phyloP scores from a whole-genome alignment of 2,888 invertebrate genomes.

The Dryobota labecula region DNA sequence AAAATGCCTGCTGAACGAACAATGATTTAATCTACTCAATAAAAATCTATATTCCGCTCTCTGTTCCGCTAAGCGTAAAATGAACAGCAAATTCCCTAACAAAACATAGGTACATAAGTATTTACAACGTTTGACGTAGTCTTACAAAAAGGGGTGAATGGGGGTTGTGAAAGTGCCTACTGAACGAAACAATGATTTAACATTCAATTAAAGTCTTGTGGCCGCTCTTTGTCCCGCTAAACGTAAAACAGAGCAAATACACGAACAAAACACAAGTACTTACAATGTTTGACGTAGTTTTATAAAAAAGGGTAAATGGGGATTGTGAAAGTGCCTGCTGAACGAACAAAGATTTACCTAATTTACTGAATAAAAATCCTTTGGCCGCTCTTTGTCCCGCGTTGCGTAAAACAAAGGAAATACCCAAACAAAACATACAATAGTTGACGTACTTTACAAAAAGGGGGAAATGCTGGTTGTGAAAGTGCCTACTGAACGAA shows the following conservation, averaged over 20 bases:
- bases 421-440: neutral
- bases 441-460: neutral
- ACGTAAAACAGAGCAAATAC: neutral
- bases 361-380: neutral
- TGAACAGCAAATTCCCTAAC: neutral
- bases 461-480: neutral
- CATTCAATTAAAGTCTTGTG: neutral
- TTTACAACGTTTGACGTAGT: neutral
- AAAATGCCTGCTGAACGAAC: neutral
- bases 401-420: neutral
- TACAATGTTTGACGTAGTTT: neutral
- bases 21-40: neutral
- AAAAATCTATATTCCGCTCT: too few relatives aligned
- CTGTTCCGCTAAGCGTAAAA: neutral
- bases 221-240: neutral
- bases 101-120: neutral
- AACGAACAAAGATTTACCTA: neutral
- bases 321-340: neutral
- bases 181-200: neutral
- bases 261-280: too few relatives aligned
- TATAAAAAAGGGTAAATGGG: neutral
- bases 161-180: neutral
- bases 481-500: neutral
- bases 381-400: neutral
- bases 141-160: neutral